phyloP scores from a whole-genome alignment of 2,113 vertebrate genomes.

The Plestiodon gilberti region DNA sequence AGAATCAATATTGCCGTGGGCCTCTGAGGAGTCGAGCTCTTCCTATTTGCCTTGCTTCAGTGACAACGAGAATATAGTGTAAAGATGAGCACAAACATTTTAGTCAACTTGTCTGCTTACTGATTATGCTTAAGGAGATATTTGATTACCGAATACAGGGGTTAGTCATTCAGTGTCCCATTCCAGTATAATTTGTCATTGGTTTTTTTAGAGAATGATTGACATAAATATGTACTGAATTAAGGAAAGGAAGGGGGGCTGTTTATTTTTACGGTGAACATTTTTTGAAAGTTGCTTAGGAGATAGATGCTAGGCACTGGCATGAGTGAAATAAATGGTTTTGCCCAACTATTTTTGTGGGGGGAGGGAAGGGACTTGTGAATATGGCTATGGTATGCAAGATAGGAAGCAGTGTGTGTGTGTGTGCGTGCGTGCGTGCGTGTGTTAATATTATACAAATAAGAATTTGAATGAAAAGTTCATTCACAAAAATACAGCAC shows the following conservation, averaged over 20 bases:
- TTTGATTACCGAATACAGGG: constrained; percentile 63
- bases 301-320: too few relatives aligned
- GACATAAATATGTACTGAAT: constrained; percentile 30
- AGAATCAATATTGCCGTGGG: constrained; percentile 85
- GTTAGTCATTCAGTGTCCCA: constrained; percentile 44
- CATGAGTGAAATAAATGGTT: too few relatives aligned
- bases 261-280: not conserved
- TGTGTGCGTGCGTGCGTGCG: too few relatives aligned
- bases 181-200: constrained; percentile 60
- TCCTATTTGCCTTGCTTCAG: constrained; percentile 65
- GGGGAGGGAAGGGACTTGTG: too few relatives aligned
- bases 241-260: constrained; percentile 45
- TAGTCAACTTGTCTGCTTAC: constrained; percentile 57
- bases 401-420: too few relatives aligned
- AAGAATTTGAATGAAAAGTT: too few relatives aligned
- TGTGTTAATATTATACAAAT: too few relatives aligned
- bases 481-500: too few relatives aligned
- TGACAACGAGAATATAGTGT: constrained; percentile 60
- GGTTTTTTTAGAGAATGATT: constrained; percentile 13
- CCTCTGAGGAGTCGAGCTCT: constrained; percentile 66
- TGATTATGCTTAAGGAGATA: constrained; percentile 69
- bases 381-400: too few relatives aligned
- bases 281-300: not conserved
- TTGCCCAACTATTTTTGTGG: too few relatives aligned
- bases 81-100: constrained; percentile 70